Evolutionary conservation across 2,888 invertebrate genomes (phyloP).

Genomic region (Chrysopilus asiliformis): DNA sequence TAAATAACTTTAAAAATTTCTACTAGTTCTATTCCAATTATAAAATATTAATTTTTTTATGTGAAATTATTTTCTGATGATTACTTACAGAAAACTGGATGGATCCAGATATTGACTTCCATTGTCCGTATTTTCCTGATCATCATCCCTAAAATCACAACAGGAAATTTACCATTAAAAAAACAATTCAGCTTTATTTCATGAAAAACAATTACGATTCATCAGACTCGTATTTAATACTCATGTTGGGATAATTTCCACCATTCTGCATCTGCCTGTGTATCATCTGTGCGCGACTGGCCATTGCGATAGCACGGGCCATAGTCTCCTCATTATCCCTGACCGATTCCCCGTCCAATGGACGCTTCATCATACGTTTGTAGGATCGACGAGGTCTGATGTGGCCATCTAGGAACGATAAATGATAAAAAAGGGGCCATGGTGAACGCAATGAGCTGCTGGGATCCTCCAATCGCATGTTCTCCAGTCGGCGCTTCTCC

Average conservation of each 20-base stretch:
- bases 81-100: constrained; percentile 9
- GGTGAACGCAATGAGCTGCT: constrained; percentile 24
- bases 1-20: too few species aligned
- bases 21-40: too few species aligned
- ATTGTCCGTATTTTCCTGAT: constrained; percentile 5
- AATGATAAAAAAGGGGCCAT: constrained; percentile 33
- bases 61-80: too few species aligned
- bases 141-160: constrained; percentile 6
- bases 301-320: too few species aligned
- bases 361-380: constrained; percentile 23
- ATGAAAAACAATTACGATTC: constrained; percentile 9
- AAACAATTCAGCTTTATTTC: background rate
- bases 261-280: background rate
- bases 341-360: constrained; percentile 1
- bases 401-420: constrained; percentile 33
- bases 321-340: background rate
- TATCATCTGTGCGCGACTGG: background rate
- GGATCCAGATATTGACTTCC: constrained; percentile 7
- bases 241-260: constrained; percentile 2
- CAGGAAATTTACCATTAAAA: too few species aligned
- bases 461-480: constrained; percentile 22
- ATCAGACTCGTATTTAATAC: constrained; percentile 12
- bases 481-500: constrained; percentile 34
- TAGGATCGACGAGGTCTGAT: constrained; percentile 33
- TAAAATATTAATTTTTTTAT: too few species aligned